Evolutionary conservation across 2,797 vertebrate genomes (phyloP), one percentile per base, ranked within the genome.

Genomic region (Sebastes glaucus): DNA sequence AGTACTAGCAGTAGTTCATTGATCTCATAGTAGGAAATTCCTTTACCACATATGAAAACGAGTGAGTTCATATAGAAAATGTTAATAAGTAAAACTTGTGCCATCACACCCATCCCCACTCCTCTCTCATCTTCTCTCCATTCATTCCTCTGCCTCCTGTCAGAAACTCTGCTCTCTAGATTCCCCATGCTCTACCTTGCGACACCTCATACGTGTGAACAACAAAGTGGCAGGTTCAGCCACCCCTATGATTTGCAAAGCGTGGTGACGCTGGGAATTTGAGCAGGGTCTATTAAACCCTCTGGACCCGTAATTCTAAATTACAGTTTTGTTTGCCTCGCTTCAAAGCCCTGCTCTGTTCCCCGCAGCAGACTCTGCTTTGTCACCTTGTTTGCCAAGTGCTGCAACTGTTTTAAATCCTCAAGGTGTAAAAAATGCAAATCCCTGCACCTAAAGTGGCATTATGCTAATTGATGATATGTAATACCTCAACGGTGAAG

Each of bases 381-480:
- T 87, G 91, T 89, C 86, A 85, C 89, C 86, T 88, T 86, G 85
- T 90, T 92, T 89, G 81, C 77, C 77, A 86, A 9, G 59, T 66
- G 80, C 66, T 72, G 67, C 74, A 92, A 91, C 72, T 68, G 64
- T 77, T 92, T 88, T 82, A 86, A 87, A 91, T 86, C 89, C 84
- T 82, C 56, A 42, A 88, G 86, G 81, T 91, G 78, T 87, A 80
- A 89, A 92, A 46, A 83, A 92, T 90, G 87, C 71, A 87, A 93
- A 93, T 92, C 84, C 82, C 46, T 81, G 82, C 81, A 78, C 73
- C 78, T 35, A 73, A 78, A 86, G 83, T 76, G 66, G 80, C 72
- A 88, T 92, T 90, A 92, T 89, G 89, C 74, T 92, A 94, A 94
- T 80, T 87, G 82, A 83, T 89, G 84, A 88, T 78, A 59, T 83